A percentile compares a stretch with the other conserved stretches of the same genome.
phyloP scores from a whole-genome alignment of 2,888 invertebrate genomes.

The Drosophila macrospina region DNA sequence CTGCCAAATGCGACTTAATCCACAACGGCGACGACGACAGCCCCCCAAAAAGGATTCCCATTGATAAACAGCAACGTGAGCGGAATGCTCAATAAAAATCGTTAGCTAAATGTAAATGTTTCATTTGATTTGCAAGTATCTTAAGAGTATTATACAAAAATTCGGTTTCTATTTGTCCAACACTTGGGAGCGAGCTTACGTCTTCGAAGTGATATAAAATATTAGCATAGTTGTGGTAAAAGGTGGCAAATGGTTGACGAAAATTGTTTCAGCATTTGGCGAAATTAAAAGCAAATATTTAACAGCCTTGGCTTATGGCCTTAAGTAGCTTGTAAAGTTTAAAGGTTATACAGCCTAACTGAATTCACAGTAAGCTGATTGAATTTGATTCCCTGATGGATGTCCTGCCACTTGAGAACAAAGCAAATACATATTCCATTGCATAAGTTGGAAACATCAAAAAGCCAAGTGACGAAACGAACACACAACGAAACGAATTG shows the following conservation, averaged over 20 bases:
- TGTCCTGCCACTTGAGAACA: conserved; percentile 27
- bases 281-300: conserved; percentile 55
- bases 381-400: conserved; percentile 50
- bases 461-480: conserved; percentile 44
- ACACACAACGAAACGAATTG: conserved; percentile 50
- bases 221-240: conserved; percentile 12
- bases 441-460: conserved; percentile 47
- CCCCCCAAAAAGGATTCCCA: conserved; percentile 44
- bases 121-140: conserved; percentile 9
- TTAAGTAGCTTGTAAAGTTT: conserved; percentile 12
- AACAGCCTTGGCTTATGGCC: conserved; percentile 21
- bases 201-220: conserved; percentile 2
- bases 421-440: conserved; percentile 39
- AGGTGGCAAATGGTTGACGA: not conserved
- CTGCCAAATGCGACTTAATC: conserved; percentile 52
- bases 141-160: conserved; percentile 17
- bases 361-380: conserved; percentile 40
- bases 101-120: conserved; percentile 1
- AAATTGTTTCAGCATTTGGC: conserved; percentile 13
- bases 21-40: conserved; percentile 32
- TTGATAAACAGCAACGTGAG: conserved; percentile 53
- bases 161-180: conserved; percentile 2
- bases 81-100: conserved; percentile 28
- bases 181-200: not conserved
- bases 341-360: conserved; percentile 25